Evolutionary conservation across 2,113 vertebrate species (phyloP), one percentile per base, ranked within the genome.

Genomic region (Boulengerochromis microlepis): DNA sequence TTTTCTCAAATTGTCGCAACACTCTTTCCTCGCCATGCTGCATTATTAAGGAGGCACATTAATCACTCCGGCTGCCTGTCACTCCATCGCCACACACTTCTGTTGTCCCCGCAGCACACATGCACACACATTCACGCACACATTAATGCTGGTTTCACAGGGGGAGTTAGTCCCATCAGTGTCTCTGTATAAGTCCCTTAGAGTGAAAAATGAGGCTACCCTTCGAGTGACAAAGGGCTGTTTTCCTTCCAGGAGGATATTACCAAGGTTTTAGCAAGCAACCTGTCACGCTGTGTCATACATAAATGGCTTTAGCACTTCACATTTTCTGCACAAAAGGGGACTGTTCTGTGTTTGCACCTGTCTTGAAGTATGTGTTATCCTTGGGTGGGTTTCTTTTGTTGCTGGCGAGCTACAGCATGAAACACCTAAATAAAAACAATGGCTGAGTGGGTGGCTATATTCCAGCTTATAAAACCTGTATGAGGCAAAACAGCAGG

Each of bases 11-110:
- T 81, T 84, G 83, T 80, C 59, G 29, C 16, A 15, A 85, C 85
- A 84, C 86, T 83, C 83, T 80, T 50, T 78, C 83, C 80, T 87
- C 86, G 18, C 50, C 84, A 47, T 15, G 40, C 52, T 85, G 84
- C 81, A 89, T 89, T 91, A 91, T 87, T 84, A 90, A 91, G 42
- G 42, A 81, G 56, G 31, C 85, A 93, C 93, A 93, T 95, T 90
- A 93, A 93, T 95, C 93, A 93, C 89, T 83, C 85, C 3, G 85
- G 54, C 89, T 56, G 42, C 82, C 87, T 88, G 91, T 94, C 94
- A 90, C 91, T 94, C 85, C 45, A 82, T 91, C 64, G 81, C n/a
- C 16, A 7, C 90, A 56, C 86, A 86, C 64, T 7, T 80, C 83
- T 92, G 81, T 61, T 90, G 81, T 86, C 82, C 52, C 71, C 54